phyloP scores from a whole-genome alignment of 1,140 invertebrate genomes.

The Drosophila repletoides region DNA sequence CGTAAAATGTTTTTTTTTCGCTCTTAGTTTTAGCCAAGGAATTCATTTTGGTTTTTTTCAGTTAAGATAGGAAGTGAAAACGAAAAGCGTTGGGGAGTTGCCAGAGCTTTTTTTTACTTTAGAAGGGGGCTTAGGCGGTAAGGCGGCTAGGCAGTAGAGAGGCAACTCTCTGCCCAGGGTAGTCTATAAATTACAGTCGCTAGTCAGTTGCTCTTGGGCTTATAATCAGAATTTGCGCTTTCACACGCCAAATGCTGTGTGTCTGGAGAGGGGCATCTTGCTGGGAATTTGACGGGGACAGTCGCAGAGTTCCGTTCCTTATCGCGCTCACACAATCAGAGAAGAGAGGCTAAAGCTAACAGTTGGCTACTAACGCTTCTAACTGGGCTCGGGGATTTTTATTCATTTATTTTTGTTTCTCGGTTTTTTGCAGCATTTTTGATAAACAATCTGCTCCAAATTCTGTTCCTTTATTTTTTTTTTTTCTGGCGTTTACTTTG shows the following conservation, averaged over 20 bases:
- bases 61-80: constrained; percentile 62
- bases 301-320: constrained; percentile 48
- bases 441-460: constrained; percentile 75
- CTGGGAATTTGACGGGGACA: constrained; percentile 25
- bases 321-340: constrained; percentile 71
- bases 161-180: constrained; percentile 33
- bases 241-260: constrained; percentile 55
- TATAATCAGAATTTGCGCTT: constrained; percentile 78
- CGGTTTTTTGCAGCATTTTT: constrained; percentile 24
- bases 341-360: constrained; percentile 45
- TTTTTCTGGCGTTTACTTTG: constrained; percentile 61
- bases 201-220: constrained; percentile 58
- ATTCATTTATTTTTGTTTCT: constrained; percentile 22
- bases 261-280: constrained; percentile 9
- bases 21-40: constrained; percentile 15
- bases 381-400: constrained; percentile 57
- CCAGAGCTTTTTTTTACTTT: no score
- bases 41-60: constrained; percentile 14
- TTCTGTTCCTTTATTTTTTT: constrained; percentile 40
- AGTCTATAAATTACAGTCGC: constrained; percentile 72
- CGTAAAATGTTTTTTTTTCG: constrained; percentile 53
- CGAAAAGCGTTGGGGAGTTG: constrained; percentile 51
- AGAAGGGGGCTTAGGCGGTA: not conserved
- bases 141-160: not conserved
- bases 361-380: constrained; percentile 32